phyloP scores from a whole-genome alignment of 2,797 vertebrate species.

The Coregonus sp. region DNA sequence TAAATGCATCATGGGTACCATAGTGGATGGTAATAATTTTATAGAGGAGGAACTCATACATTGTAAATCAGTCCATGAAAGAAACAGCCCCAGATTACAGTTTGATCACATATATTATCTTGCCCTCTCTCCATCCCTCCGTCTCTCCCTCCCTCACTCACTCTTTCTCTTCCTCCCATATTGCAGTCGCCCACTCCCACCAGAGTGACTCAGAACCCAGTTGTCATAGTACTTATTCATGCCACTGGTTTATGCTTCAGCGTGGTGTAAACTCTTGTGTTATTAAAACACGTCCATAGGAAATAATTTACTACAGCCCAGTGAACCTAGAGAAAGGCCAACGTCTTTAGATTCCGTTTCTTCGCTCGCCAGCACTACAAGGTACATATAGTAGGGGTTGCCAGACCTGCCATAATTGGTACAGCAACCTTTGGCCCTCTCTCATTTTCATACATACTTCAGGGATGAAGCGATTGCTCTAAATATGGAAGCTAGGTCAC shows the following conservation, averaged over 20 bases:
- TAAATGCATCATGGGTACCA: slow-evolving; percentile 52
- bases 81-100: slow-evolving; percentile 15
- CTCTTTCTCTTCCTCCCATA: background rate
- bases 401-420: slow-evolving; percentile 53
- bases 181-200: slow-evolving; percentile 46
- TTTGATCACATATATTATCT: background rate
- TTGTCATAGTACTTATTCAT: slow-evolving; percentile 62
- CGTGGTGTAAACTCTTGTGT: slow-evolving; percentile 58
- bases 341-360: slow-evolving; percentile 55
- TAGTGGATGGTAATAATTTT: slow-evolving; percentile 56
- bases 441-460: slow-evolving; percentile 62
- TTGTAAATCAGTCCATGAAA: slow-evolving; percentile 21
- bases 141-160: background rate
- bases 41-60: slow-evolving; percentile 32
- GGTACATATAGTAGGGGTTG: slow-evolving; percentile 20
- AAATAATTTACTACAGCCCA: slow-evolving; percentile 60
- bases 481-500: slow-evolving; percentile 20
- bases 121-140: background rate
- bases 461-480: slow-evolving; percentile 49
- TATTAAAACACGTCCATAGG: slow-evolving; percentile 68
- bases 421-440: slow-evolving; percentile 62
- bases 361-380: slow-evolving; percentile 10
- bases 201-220: slow-evolving; percentile 69
- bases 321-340: slow-evolving; percentile 54
- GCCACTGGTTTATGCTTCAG: slow-evolving; percentile 51